Conservation (phyloP, 2,113 vertebrate species). For the Apodemus sylvaticus region DNA sequence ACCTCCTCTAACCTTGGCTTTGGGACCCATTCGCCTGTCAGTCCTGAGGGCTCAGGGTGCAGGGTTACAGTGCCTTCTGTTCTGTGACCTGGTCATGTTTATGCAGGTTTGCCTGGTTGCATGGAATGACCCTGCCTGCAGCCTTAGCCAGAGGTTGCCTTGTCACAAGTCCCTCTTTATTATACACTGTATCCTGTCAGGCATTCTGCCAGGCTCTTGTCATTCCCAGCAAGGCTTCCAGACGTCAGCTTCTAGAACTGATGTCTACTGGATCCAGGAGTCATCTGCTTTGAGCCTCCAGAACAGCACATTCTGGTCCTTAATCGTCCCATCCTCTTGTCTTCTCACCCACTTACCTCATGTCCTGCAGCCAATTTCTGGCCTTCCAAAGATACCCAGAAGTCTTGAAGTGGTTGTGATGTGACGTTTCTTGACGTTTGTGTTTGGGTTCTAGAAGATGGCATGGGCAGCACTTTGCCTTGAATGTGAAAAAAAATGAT, state of each 20-base stretch:
- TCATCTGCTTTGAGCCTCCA: background rate
- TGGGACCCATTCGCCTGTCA: too few species aligned
- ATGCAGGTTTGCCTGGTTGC: background rate
- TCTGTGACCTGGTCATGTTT: background rate
- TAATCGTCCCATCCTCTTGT: background rate
- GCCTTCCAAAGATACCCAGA: background rate
- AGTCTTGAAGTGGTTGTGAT: background rate
- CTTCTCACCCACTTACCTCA: accelerated
- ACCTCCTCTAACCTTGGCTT: background rate
- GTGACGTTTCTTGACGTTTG: background rate
- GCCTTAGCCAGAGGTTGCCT: background rate
- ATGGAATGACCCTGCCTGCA: too few species aligned
- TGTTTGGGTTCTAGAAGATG: background rate
- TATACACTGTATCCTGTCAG: accelerated
- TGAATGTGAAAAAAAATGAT: background rate
- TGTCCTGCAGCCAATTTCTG: too few species aligned
- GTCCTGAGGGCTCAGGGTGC: background rate
- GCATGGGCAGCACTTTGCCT: background rate
- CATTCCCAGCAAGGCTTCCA: background rate
- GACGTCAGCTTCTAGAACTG: background rate
- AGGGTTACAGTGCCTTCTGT: background rate
- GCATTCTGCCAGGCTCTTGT: background rate
- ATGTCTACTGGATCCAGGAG: background rate
- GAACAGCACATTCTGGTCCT: accelerated
- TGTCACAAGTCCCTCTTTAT: background rate